Percentiles rank a stretch among this genome's conserved stretches.
These are phyloP conservation scores for Ecliptopera silaceata DNA, from an alignment of 2,888 invertebrate species.

Conservation along the genomic window DNA sequence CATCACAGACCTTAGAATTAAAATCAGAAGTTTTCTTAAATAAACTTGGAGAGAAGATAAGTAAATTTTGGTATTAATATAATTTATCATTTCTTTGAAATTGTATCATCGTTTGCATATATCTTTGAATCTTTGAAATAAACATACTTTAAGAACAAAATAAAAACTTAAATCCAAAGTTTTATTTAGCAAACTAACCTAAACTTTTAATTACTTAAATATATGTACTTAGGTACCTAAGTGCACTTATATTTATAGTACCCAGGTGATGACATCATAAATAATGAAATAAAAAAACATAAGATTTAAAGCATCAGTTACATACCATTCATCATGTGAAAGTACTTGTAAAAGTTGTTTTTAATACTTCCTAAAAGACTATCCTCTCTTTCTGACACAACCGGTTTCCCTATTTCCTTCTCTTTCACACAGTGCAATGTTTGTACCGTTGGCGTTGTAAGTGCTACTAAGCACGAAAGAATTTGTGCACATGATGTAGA, in stretches of 20 bases:
- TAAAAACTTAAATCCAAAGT: too few relatives aligned
- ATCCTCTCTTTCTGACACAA: conserved; percentile 34
- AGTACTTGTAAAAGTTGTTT: conserved; percentile 52
- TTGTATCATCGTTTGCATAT: too few relatives aligned
- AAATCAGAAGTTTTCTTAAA: too few relatives aligned
- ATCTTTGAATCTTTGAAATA: too few relatives aligned
- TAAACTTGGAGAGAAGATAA: too few relatives aligned
- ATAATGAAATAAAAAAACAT: not conserved
- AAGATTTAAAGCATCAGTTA: conserved; percentile 5
- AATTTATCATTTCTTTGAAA: too few relatives aligned
- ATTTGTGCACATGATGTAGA: conserved; percentile 1
- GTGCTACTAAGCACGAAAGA: conserved; percentile 20
- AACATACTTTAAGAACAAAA: too few relatives aligned
- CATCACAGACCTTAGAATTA: too few relatives aligned
- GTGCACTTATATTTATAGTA: not conserved
- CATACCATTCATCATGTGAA: conserved; percentile 41
- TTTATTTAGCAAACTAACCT: too few relatives aligned
- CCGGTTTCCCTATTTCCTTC: conserved; percentile 20
- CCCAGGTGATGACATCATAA: not conserved
- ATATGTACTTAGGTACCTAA: too few relatives aligned
- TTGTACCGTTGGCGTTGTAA: conserved; percentile 21
- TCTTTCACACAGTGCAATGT: conserved; percentile 42
- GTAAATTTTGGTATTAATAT: too few relatives aligned
- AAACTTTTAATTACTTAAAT: too few relatives aligned
- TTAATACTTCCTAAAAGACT: conserved; percentile 40